Evolutionary conservation across 2,113 vertebrate species (phyloP).

Genomic region (Microtus richardsoni): DNA sequence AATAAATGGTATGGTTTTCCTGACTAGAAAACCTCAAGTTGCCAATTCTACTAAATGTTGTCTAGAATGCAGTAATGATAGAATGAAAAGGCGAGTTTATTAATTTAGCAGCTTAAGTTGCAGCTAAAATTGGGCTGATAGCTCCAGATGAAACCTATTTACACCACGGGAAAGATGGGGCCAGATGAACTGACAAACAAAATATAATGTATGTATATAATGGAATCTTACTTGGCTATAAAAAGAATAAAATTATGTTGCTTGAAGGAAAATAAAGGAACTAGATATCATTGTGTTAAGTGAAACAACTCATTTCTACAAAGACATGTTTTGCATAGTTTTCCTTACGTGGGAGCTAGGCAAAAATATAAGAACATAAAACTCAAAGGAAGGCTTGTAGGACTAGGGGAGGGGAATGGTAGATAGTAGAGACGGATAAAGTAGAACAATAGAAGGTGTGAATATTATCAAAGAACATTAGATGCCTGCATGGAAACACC

Average conservation of each 20-base stretch:
- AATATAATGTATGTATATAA: neutral
- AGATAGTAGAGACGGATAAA: neutral
- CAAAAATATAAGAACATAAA: neutral
- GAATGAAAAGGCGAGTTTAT: neutral
- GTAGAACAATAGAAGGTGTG: neutral
- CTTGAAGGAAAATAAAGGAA: neutral
- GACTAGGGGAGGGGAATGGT: no score
- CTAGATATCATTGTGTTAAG: neutral
- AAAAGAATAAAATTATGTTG: neutral
- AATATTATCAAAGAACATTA: neutral
- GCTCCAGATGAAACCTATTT: neutral
- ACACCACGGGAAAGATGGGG: neutral
- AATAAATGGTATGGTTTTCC: neutral
- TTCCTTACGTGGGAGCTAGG: neutral
- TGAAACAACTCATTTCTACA: neutral
- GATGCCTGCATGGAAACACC: neutral
- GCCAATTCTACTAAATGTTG: no score
- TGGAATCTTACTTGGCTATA: neutral
- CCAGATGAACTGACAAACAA: neutral
- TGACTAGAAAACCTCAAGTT: neutral
- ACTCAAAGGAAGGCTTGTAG: neutral
- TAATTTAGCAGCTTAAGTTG: neutral
- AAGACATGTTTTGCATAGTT: neutral
- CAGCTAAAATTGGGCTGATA: neutral
- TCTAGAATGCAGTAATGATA: neutral